phyloP scores from a whole-genome alignment of 2,888 invertebrate genomes.

The Acleris emargana region DNA sequence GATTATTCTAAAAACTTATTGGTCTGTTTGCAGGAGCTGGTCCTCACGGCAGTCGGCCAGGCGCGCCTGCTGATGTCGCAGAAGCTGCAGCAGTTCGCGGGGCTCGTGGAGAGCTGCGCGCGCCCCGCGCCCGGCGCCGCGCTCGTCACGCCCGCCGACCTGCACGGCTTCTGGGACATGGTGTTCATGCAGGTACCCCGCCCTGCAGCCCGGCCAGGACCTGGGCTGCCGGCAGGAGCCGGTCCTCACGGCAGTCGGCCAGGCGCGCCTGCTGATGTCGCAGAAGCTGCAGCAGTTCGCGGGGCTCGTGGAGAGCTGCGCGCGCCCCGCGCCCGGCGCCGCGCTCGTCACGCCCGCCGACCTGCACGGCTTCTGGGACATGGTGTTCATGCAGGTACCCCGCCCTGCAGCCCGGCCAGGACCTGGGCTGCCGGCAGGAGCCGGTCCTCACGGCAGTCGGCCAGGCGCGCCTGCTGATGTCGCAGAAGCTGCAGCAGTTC shows the following conservation, averaged over 20 bases:
- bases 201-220: neutral
- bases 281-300: slow-evolving; percentile 92
- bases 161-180: slow-evolving; percentile 96
- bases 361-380: slow-evolving; percentile 95
- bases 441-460: slow-evolving; percentile 79
- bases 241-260: slow-evolving; percentile 77
- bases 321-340: slow-evolving; percentile 67
- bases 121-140: slow-evolving; percentile 69
- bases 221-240: slow-evolving; percentile 60
- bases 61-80: slow-evolving; percentile 89
- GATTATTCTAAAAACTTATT: neutral
- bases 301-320: slow-evolving; percentile 77
- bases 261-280: slow-evolving; percentile 84
- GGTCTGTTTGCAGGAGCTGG: slow-evolving; percentile 65
- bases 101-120: slow-evolving; percentile 78
- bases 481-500: slow-evolving; percentile 92
- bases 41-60: slow-evolving; percentile 90
- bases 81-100: slow-evolving; percentile 90
- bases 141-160: slow-evolving; percentile 86
- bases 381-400: slow-evolving; percentile 86
- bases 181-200: slow-evolving; percentile 83
- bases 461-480: slow-evolving; percentile 83
- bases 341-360: slow-evolving; percentile 86
- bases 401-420: neutral
- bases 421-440: slow-evolving; percentile 55